Conservation (phyloP, 1,140 invertebrate genomes). For the Heliconius nattereri region DNA sequence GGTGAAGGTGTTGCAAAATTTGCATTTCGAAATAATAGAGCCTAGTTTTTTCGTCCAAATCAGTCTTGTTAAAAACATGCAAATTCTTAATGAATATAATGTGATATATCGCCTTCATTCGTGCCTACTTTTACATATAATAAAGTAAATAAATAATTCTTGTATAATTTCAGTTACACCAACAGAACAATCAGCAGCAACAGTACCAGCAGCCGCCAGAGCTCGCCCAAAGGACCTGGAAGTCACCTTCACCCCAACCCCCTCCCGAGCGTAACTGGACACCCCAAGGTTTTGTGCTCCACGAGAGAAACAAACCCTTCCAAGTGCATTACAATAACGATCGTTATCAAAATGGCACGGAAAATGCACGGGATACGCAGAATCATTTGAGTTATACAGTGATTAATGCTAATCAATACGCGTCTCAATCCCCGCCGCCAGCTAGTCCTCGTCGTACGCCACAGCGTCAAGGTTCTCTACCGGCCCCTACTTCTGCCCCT, state of each 20-base stretch:
- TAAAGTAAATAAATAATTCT: neutral
- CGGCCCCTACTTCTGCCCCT: conserved; percentile 81
- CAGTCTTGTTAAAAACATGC: too few species aligned
- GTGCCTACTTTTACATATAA: too few species aligned
- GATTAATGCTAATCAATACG: conserved; percentile 62
- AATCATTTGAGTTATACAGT: conserved; percentile 77
- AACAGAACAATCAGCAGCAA: conserved; percentile 58
- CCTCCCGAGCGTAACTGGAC: conserved; percentile 62
- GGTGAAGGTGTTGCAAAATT: too few species aligned
- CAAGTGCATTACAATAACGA: conserved; percentile 65
- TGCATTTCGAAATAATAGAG: too few species aligned
- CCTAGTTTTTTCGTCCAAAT: too few species aligned
- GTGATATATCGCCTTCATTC: too few species aligned
- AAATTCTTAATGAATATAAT: too few species aligned
- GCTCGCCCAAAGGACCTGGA: conserved; percentile 64
- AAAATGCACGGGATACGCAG: conserved; percentile 54
- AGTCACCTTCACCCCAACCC: conserved; percentile 65
- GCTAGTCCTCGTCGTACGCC: conserved; percentile 68
- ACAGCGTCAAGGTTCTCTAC: conserved; percentile 64
- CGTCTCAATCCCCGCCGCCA: conserved; percentile 58
- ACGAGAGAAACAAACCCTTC: conserved; percentile 63
- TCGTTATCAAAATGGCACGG: conserved; percentile 74
- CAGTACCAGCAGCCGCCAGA: conserved; percentile 47
- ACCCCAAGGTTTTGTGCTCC: conserved; percentile 72
- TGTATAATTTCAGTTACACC: conserved; percentile 56